Conservation (phyloP, 2,888 invertebrate species). For the Phortica magna region DNA sequence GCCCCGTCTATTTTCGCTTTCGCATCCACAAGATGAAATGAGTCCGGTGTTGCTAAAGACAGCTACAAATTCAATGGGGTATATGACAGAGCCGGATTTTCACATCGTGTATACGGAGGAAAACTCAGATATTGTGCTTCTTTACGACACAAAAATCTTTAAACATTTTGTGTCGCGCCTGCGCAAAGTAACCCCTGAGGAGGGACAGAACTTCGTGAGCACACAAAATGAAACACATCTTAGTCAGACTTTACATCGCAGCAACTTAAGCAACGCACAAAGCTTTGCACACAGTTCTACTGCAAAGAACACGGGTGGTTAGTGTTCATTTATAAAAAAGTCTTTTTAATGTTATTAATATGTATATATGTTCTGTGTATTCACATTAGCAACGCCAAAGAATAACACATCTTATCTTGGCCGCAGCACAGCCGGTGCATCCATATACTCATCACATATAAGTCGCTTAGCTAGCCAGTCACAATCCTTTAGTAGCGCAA, state of each 20-base stretch:
- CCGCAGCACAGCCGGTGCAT: constrained; percentile 59
- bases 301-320: constrained; percentile 66
- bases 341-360: background rate
- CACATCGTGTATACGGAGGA: constrained; percentile 87
- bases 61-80: constrained; percentile 80
- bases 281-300: constrained; percentile 67
- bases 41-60: constrained; percentile 89
- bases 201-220: constrained; percentile 81
- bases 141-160: constrained; percentile 87
- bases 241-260: constrained; percentile 58
- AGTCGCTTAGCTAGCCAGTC: constrained; percentile 65
- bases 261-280: constrained; percentile 40
- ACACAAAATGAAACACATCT: constrained; percentile 78
- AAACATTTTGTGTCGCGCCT: constrained; percentile 91
- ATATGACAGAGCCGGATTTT: constrained; percentile 82
- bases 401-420: constrained; percentile 62
- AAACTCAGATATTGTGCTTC: constrained; percentile 88
- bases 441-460: constrained; percentile 65
- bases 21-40: constrained; percentile 94
- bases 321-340: constrained; percentile 4
- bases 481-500: constrained; percentile 69
- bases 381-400: constrained; percentile 58
- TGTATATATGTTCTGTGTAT: constrained; percentile 29
- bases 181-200: constrained; percentile 86
- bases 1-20: constrained; percentile 90